These are phyloP conservation scores for Bombyx mandarina DNA, from an alignment of 1,140 invertebrate species.

Conservation along the genomic window DNA sequence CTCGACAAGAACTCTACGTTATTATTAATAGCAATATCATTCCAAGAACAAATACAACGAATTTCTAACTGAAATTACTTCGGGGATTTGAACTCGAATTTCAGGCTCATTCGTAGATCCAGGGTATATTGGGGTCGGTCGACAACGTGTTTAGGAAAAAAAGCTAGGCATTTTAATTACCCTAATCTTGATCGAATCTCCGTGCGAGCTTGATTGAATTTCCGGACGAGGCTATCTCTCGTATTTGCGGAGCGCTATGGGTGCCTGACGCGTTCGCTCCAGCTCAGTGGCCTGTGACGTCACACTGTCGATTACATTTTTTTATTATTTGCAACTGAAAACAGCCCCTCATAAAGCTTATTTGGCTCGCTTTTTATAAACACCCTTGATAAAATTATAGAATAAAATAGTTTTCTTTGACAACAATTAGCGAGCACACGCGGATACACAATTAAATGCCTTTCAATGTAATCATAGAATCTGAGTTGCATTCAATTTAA, in stretches of 20 bases:
- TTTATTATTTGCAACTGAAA: conserved; percentile 58
- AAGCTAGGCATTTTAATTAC: conserved; percentile 66
- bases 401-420: no score
- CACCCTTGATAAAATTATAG: no score
- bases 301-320: conserved; percentile 58
- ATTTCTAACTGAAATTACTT: conserved; percentile 9
- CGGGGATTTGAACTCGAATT: conserved; percentile 3
- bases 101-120: background rate
- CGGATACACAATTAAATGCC: no score
- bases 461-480: no score
- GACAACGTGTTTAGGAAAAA: conserved; percentile 32
- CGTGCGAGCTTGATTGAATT: conserved; percentile 66
- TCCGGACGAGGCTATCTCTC: conserved; percentile 59
- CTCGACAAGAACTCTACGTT: background rate
- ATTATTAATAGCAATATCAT: conserved; percentile 6
- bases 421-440: no score
- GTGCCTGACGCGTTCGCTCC: conserved; percentile 21
- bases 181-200: conserved; percentile 67
- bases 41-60: conserved; percentile 7
- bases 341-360: conserved; percentile 55
- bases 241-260: conserved; percentile 48
- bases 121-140: conserved; percentile 1
- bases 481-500: no score
- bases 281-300: conserved; percentile 62
- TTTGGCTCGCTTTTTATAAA: conserved; percentile 12